Evolutionary conservation across 2,113 vertebrate genomes (phyloP), one percentile per base, ranked within the genome.

Genomic region (Deroptyus accipitrinus): DNA sequence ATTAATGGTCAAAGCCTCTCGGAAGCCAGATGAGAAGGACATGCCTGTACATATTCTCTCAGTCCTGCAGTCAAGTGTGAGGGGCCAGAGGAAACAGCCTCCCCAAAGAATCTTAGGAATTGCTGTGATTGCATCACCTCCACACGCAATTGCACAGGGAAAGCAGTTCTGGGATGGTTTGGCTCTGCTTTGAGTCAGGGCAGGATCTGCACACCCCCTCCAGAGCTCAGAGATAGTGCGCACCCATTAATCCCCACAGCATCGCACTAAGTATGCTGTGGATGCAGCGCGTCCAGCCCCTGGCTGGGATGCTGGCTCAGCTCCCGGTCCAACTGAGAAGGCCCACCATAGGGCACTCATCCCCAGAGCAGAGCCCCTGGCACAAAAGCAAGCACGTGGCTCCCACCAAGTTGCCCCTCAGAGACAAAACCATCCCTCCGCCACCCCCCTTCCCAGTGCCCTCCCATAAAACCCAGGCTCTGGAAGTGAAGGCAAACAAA

Each of bases 131-230:
- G 75, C 67, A 6, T 20, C 9, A 7, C 17, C 69, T 62, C 41
- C 0, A 6, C 78, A 35, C 0, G 0, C 37, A 5, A 3, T 0
- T 3, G 3, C 1, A 0, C 0, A 5, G 39, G 49, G 31, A 51
- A 28, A 76, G 27, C 20, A 0, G 4, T 2, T 7, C 70, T 3
- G 17, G 61, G 37, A 37, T 6, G 75, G 17, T 10, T 13, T 9
- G 9, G 46, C 73, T 74, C 17, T 39, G 64, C 73, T 2, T 3
- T 0, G 2, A 83, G 39, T 4, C 54, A 17, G 19, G 55, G 54
- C 20, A 55, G 55, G 66, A 52, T 75, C 61, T 16, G 49, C 23
- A 46, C 6, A 3, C 10, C 69, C 35, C 11, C 1, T 0, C 10
- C 3, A 2, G 20, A 62, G 4, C 25, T n/a, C 1, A 1, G 64